Conservation (phyloP, 2,113 vertebrate genomes). For the Galeopterus variegatus region DNA sequence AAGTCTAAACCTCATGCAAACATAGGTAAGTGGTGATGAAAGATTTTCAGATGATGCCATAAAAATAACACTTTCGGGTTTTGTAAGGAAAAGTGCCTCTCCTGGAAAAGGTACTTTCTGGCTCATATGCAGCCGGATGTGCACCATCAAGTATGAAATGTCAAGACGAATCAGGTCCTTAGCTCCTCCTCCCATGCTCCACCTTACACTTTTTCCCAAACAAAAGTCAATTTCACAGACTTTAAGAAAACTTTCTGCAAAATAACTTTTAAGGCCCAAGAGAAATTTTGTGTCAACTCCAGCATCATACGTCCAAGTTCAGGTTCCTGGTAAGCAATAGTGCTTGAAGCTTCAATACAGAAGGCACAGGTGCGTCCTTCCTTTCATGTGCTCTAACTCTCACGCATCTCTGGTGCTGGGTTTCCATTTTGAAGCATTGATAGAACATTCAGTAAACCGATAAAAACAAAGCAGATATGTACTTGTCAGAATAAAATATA, state of each 20-base stretch:
- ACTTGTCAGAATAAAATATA: neutral
- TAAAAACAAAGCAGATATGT: neutral
- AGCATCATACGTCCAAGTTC: neutral
- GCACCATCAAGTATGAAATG: neutral
- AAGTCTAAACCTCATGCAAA: neutral
- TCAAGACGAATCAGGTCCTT: neutral
- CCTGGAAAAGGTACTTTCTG: neutral
- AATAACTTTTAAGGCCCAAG: neutral
- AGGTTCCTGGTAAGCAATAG: neutral
- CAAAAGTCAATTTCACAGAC: neutral
- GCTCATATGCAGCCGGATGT: neutral
- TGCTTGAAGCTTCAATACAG: neutral
- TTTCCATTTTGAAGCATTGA: neutral
- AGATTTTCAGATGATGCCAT: neutral
- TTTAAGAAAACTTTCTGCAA: neutral
- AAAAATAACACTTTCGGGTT: neutral
- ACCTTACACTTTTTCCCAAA: neutral
- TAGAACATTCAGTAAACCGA: neutral
- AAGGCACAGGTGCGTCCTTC: neutral
- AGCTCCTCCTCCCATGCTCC: neutral
- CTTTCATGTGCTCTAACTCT: neutral
- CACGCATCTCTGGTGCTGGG: neutral
- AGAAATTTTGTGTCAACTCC: neutral
- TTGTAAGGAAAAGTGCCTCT: neutral
- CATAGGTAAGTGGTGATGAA: neutral